Conservation (phyloP, 1,140 invertebrate genomes). For the Cyclargus thomasi region DNA sequence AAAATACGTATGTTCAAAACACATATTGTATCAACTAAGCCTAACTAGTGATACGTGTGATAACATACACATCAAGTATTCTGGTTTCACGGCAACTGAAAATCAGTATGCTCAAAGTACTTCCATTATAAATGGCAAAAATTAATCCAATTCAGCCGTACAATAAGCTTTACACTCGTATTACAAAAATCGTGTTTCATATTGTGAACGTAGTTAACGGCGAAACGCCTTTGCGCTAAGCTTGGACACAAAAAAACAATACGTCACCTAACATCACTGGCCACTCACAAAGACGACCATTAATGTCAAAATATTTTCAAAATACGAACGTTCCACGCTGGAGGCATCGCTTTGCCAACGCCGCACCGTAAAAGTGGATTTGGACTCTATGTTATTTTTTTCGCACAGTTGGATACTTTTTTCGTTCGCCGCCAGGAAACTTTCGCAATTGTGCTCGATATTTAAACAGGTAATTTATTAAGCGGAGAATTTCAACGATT, state of each 20-base stretch:
- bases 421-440: conserved; percentile 30
- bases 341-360: conserved; percentile 43
- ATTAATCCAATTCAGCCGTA: conserved; percentile 1
- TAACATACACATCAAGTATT: too few relatives aligned
- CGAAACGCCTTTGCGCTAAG: conserved; percentile 30
- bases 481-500: conserved; percentile 18
- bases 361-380: conserved; percentile 35
- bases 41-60: too few relatives aligned
- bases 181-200: conserved; percentile 4
- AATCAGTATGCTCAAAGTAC: neutral
- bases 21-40: neutral
- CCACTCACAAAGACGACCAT: conserved; percentile 43
- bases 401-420: conserved; percentile 34
- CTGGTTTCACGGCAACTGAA: neutral
- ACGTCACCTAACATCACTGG: conserved; percentile 41
- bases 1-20: neutral
- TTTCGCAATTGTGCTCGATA: conserved; percentile 31
- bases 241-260: conserved; percentile 33
- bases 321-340: conserved; percentile 45
- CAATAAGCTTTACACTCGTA: neutral
- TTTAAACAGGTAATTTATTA: conserved; percentile 33
- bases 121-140: neutral
- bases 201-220: conserved; percentile 27
- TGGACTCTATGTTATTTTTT: conserved; percentile 27
- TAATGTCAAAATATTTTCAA: conserved; percentile 65